Evolutionary conservation across 92 coral and sea anemone genomes (phyloP).

Genomic region (Epizoanthus rinbou): DNA sequence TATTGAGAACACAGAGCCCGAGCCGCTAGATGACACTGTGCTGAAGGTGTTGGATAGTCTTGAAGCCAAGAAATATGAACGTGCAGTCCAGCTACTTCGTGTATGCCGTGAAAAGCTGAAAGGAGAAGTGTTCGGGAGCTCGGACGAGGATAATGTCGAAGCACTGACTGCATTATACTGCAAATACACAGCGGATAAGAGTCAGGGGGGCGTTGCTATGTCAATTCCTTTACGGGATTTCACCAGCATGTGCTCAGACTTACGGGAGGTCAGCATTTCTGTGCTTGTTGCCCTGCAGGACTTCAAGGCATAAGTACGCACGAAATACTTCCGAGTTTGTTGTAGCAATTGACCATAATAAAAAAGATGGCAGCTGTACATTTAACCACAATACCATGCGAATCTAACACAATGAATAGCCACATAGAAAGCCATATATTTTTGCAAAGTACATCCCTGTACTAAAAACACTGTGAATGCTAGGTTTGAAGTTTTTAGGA

Average conservation of each 20-base stretch:
- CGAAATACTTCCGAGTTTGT: too few relatives aligned
- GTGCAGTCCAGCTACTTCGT: constrained; percentile 78
- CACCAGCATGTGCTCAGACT: constrained; percentile 78
- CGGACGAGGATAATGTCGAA: constrained; percentile 90
- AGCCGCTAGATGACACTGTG: constrained; percentile 59
- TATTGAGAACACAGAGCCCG: constrained; percentile 48
- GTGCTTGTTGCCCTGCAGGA: constrained; percentile 77
- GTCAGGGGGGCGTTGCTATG: constrained; percentile 85
- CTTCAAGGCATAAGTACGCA: constrained; percentile 26
- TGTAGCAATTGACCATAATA: too few relatives aligned
- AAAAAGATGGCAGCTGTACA: too few relatives aligned
- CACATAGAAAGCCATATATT: too few relatives aligned
- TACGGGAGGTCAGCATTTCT: constrained; percentile 88
- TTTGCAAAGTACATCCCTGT: too few relatives aligned
- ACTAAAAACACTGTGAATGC: too few relatives aligned
- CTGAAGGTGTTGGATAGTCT: constrained; percentile 69
- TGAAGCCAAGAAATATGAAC: constrained; percentile 66
- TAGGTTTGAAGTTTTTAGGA: too few relatives aligned
- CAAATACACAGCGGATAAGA: constrained; percentile 80
- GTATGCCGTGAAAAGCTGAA: constrained; percentile 72
- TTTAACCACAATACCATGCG: too few relatives aligned
- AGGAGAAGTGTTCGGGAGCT: constrained; percentile 64
- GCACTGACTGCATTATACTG: constrained; percentile 72
- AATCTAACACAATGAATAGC: too few relatives aligned
- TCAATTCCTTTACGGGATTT: constrained; percentile 76